Evolutionary conservation across 2,797 vertebrate genomes (phyloP).

Genomic region (Galago senegalensis): DNA sequence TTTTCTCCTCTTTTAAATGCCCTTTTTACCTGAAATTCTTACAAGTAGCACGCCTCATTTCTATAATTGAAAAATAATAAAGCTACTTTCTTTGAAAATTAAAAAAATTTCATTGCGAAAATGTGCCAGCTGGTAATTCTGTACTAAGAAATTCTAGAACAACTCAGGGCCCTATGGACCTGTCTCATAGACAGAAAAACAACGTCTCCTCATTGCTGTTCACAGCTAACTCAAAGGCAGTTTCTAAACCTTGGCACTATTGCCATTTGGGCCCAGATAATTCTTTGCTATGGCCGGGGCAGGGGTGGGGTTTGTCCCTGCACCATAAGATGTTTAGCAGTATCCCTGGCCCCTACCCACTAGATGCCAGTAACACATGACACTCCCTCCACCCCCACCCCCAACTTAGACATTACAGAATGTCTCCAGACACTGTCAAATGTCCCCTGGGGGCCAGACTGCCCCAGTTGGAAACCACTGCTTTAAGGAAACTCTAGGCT

Average conservation of each 20-base stretch:
- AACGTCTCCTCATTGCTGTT: neutral
- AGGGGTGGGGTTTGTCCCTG: neutral
- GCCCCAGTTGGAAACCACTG: neutral
- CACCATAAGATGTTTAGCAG: neutral
- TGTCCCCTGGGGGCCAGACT: neutral
- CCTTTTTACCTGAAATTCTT: slow-evolving; percentile 54
- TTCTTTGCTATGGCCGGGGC: neutral
- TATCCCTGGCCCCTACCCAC: neutral
- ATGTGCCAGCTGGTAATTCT: neutral
- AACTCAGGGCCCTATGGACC: neutral
- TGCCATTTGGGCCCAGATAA: neutral
- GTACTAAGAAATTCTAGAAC: slow-evolving; percentile 39
- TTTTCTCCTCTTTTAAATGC: neutral
- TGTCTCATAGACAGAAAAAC: neutral
- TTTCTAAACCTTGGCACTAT: neutral
- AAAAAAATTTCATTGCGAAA: neutral
- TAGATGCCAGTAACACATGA: neutral
- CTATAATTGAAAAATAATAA: slow-evolving; percentile 30
- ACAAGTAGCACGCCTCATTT: neutral
- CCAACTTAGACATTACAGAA: neutral
- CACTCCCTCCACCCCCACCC: neutral
- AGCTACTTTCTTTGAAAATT: slow-evolving; percentile 1
- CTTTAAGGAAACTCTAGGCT: neutral
- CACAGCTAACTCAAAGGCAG: neutral
- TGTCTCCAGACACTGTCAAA: slow-evolving; percentile 5